Base-by-base conservation (phyloP, 2,888 invertebrate genomes). In the Gisinianus flammeolus region DNA sequence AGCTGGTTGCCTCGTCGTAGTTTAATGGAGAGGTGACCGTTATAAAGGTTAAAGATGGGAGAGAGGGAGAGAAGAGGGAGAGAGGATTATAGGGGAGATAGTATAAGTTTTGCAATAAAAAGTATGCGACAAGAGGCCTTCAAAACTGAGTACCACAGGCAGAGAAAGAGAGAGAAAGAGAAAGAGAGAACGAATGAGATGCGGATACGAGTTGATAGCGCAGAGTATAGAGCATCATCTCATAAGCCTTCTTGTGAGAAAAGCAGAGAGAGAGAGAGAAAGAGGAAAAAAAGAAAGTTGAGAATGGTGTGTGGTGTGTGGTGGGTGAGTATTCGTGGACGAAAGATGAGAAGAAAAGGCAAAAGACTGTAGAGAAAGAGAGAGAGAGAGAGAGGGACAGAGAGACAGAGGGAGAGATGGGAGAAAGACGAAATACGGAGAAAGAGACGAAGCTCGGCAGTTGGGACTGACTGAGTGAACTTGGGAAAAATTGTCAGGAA, bases 401-500 rank as follows among this genome's bases (percentile, higher is more conserved):
- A 16, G 58, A 58, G 22, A 58, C n/a, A n/a, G n/a, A n/a, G n/a
- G n/a, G n/a, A n/a, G n/a, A n/a, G n/a, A n/a, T n/a, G n/a, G n/a
- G n/a, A n/a, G n/a, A n/a, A n/a, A n/a, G n/a, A n/a, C n/a, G n/a
- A n/a, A n/a, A n/a, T n/a, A 26, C 19, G 44, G 44, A 16, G 44
- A 44, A 19, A 19, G 44, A 16, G 12, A 44, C 3, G 19, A 6
- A 16, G 8, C 3, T 44, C 5, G 35, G 35, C 12, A 8, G 35
- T 35, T 35, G 12, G 35, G 35, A 35, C 16, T 58, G 69, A 78
- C 56, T 35, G 74, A 71, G 78, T 52, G 26, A 69, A 74, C 35
- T 56, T 62, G 56, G 73, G 58, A 77, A 73, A 77, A 79, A 73
- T 79, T 73, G 73, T 73, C 66, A 68, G 72, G 69, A 77, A 79